These are phyloP conservation scores for Sycophila texana DNA, from an alignment of 2,888 invertebrate genomes.

Conservation along the genomic window DNA sequence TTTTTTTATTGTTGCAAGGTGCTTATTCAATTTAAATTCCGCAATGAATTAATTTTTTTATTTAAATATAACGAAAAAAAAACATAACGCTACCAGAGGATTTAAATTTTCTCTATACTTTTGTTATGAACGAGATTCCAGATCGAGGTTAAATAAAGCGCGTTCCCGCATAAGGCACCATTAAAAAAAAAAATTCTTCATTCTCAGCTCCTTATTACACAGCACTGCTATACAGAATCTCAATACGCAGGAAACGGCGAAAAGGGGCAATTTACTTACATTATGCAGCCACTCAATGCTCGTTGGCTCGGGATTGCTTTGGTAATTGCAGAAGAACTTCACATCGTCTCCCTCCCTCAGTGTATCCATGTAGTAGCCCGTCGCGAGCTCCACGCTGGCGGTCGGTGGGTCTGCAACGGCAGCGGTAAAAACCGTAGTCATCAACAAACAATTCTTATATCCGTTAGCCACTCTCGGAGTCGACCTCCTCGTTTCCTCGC, in stretches of 20 bases:
- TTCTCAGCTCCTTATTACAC: too few species aligned
- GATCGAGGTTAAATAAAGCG: too few species aligned
- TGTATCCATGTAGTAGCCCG: conserved; percentile 80
- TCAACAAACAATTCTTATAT: neutral
- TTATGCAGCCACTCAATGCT: conserved; percentile 89
- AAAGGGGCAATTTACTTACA: conserved; percentile 78
- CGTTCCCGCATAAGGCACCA: too few species aligned
- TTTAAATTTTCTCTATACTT: too few species aligned
- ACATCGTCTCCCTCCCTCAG: conserved; percentile 87
- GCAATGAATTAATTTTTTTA: too few species aligned
- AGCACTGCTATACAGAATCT: too few species aligned
- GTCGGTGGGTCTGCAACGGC: conserved; percentile 85
- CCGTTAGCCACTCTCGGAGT: neutral
- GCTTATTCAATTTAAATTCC: too few species aligned
- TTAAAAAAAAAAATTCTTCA: too few species aligned
- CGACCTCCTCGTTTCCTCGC: neutral
- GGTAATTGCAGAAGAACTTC: conserved; percentile 86
- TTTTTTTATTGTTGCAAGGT: too few species aligned
- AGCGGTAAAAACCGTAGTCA: neutral
- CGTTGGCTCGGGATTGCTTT: conserved; percentile 85
- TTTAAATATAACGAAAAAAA: too few species aligned
- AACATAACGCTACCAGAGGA: too few species aligned
- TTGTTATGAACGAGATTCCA: too few species aligned
- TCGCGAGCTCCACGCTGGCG: conserved; percentile 82
- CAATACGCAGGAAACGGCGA: neutral